Conservation (phyloP, 2,888 invertebrate species). For the Coelinius sp. region DNA sequence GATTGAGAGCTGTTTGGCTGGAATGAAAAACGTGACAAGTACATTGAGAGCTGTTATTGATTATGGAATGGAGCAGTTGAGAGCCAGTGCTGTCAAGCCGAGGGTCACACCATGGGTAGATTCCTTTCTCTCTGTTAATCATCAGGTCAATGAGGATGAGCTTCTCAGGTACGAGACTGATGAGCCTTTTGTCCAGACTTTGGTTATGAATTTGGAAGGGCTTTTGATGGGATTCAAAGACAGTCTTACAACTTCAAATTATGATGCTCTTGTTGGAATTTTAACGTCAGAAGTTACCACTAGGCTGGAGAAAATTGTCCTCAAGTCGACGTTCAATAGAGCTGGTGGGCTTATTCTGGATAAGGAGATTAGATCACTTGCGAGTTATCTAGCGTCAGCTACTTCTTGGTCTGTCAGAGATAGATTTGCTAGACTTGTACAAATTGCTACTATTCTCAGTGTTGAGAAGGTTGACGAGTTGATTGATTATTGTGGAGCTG, state of each 20-base stretch:
- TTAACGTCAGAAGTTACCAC: conserved; percentile 84
- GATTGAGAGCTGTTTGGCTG: conserved; percentile 79
- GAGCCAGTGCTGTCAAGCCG: conserved; percentile 86
- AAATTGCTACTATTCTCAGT: conserved; percentile 92
- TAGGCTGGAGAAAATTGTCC: conserved; percentile 85
- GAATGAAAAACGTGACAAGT: conserved; percentile 74
- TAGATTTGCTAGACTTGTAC: conserved; percentile 90
- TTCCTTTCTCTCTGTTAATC: conserved; percentile 82
- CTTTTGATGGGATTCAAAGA: conserved; percentile 82
- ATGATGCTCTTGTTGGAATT: conserved; percentile 83
- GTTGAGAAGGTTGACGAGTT: conserved; percentile 88
- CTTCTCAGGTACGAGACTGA: conserved; percentile 87
- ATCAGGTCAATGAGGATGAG: conserved; percentile 88
- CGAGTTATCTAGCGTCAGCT: conserved; percentile 88
- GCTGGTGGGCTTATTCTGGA: conserved; percentile 93
- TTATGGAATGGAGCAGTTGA: conserved; percentile 85
- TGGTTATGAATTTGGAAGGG: conserved; percentile 84
- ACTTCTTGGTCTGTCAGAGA: conserved; percentile 93
- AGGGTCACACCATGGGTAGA: conserved; percentile 88
- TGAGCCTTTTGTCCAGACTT: conserved; percentile 87
- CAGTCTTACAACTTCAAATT: conserved; percentile 81
- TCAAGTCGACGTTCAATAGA: conserved; percentile 87
- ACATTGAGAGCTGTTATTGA: conserved; percentile 79
- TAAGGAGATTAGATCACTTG: conserved; percentile 91
- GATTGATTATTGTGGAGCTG: conserved; percentile 85